Percentiles rank a stretch among this genome's conserved stretches.
phyloP scores from a whole-genome alignment of 2,797 vertebrate species.

The Forpus xanthops region DNA sequence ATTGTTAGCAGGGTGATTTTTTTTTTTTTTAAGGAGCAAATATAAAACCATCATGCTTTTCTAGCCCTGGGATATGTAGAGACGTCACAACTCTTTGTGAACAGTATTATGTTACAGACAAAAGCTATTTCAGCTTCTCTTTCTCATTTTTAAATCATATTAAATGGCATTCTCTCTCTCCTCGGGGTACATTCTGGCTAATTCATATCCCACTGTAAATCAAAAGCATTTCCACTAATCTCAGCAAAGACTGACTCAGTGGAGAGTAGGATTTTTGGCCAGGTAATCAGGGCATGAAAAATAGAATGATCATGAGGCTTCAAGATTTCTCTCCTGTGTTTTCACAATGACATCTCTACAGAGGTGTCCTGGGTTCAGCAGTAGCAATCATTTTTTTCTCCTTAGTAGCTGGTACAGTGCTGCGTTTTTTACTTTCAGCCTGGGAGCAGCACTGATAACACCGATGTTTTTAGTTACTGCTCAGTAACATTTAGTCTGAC shows the following conservation, averaged over 20 bases:
- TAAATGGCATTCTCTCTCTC: background rate
- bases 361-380: background rate
- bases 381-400: too few species aligned
- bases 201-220: background rate
- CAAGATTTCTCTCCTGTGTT: background rate
- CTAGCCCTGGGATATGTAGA: background rate
- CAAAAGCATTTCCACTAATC: constrained; percentile 25
- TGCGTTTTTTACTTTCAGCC: too few species aligned
- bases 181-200: background rate
- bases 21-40: background rate
- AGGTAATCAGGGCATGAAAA: constrained; percentile 15
- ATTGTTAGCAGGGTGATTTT: background rate
- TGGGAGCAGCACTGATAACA: too few species aligned
- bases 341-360: background rate
- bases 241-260: background rate
- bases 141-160: constrained; percentile 31
- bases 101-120: background rate
- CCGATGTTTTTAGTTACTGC: too few species aligned
- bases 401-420: too few species aligned
- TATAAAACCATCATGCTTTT: background rate
- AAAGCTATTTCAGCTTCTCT: constrained; percentile 7
- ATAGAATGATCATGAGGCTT: background rate
- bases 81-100: background rate
- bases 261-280: constrained; percentile 6
- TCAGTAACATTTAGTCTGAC: too few species aligned